These are phyloP conservation scores for Molorchus minor DNA, from an alignment of 2,888 invertebrate species.

Conservation along the genomic window DNA sequence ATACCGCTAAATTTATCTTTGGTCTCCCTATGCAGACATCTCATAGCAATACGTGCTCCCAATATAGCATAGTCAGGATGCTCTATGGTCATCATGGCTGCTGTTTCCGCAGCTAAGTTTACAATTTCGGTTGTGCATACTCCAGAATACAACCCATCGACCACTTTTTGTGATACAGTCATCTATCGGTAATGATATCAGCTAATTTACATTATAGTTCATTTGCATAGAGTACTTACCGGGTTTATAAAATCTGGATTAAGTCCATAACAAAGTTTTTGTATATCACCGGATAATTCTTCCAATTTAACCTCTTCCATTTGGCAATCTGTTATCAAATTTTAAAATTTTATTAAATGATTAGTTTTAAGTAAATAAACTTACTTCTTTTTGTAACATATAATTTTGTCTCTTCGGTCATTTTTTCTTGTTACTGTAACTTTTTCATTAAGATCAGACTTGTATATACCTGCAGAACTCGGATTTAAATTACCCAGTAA, in stretches of 20 bases:
- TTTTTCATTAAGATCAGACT: too few relatives aligned
- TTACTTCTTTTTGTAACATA: conserved; percentile 66
- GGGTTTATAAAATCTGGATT: conserved; percentile 97
- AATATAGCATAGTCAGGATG: conserved; percentile 96
- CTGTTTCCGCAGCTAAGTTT: conserved; percentile 97
- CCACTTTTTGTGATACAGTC: conserved; percentile 87
- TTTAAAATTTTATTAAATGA: neutral
- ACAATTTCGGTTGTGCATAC: conserved; percentile 98
- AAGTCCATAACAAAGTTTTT: conserved; percentile 93
- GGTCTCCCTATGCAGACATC: conserved; percentile 98
- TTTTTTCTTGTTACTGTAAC: too few relatives aligned
- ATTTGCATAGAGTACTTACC: conserved; percentile 67
- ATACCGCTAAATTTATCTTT: conserved; percentile 91
- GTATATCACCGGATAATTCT: conserved; percentile 96
- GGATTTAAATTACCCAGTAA: too few relatives aligned
- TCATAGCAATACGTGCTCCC: conserved; percentile 88
- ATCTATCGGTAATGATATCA: conserved; percentile 31
- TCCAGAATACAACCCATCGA: conserved; percentile 94
- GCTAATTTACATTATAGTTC: neutral
- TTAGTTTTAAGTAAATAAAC: conserved; percentile 8
- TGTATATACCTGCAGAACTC: too few relatives aligned
- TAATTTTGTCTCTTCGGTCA: conserved; percentile 65
- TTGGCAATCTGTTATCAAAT: conserved; percentile 74
- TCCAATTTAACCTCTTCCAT: conserved; percentile 94
- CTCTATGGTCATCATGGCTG: conserved; percentile 95